Base-by-base conservation (phyloP, 23 tunicate species). In the Phallusia fumigata region DNA sequence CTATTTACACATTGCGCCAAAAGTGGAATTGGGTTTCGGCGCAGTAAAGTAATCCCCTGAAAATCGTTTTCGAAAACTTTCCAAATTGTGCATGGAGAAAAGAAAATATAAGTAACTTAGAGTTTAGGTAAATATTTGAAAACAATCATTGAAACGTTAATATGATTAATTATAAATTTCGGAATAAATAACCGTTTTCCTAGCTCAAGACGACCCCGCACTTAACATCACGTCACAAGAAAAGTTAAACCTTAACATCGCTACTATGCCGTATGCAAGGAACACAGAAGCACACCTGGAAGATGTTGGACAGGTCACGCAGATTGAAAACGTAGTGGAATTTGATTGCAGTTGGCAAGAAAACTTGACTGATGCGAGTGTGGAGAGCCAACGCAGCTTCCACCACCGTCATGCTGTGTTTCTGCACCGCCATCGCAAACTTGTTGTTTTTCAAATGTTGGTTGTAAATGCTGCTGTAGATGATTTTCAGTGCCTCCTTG, bases 301-400 rank as follows among this genome's bases (percentile, higher is more conserved):
- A 95, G 64, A 95, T 95, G 78, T 95, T 95, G 44, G 99, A 95
- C 51, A 95, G 80, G 78, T 95, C 99, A 32, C 99, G 85, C 0
- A 95, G 87, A 53, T 95, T 95, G 84, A 95, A 95, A 69, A 90
- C 95, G 83, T 95, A 95, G 84, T 95, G 99, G 76, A 95, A 95
- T 80, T 90, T 90, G 95, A 95, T 88, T 0, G 99, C 95, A 33
- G 99, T 95, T 21, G 99, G 99, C 36, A 95, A 84, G 85, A 95
- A 95, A 78, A 89, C 86, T 53, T 90, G 95, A n/a, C 89, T 79
- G 44, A 95, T 83, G 30, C 94, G 81, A 73, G 87, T 83, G 82
- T 95, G 99, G 28, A 95, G 89, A 74, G 81, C 86, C 35, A 95
- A 92, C 8, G 95, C 99, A 44, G 94, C 94, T 69, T 95, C 91